A percentile compares a stretch with the other conserved stretches of the same genome.
phyloP scores from a whole-genome alignment of 2,888 invertebrate genomes.

The Lycocerus yunnanus region DNA sequence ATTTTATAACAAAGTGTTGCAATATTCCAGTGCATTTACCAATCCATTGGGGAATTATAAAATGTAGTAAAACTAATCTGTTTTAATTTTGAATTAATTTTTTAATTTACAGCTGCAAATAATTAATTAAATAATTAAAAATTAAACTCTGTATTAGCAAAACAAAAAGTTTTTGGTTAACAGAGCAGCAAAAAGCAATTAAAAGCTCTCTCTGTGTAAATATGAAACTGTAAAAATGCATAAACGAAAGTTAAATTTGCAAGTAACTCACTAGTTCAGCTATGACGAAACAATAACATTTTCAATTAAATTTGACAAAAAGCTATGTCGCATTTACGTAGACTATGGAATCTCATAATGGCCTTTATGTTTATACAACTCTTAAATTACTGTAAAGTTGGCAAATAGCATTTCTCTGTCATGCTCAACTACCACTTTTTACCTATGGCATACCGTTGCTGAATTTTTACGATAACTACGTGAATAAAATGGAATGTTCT shows the following conservation, averaged over 20 bases:
- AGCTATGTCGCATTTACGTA: slow-evolving; percentile 1
- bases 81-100: not conserved
- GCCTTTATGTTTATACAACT: slow-evolving; percentile 17
- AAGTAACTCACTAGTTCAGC: not conserved
- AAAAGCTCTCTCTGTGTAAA: not conserved
- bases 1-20: too few species aligned
- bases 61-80: too few species aligned
- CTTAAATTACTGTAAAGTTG: slow-evolving; percentile 21
- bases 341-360: slow-evolving; percentile 9
- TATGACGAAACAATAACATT: slow-evolving; percentile 9
- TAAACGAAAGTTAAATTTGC: not conserved
- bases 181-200: not conserved
- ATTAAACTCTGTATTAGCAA: not conserved
- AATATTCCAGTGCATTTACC: too few species aligned
- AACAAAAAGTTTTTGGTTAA: not conserved
- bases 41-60: too few species aligned
- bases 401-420: slow-evolving; percentile 11
- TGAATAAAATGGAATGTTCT: not conserved
- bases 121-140: not conserved
- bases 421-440: not conserved
- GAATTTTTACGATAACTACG: not conserved
- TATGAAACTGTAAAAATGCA: not conserved
- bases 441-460: not conserved
- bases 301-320: slow-evolving; percentile 16
- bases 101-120: not conserved